Base-by-base conservation (phyloP, 2,797 vertebrate species). In the Syngnathus acus region DNA sequence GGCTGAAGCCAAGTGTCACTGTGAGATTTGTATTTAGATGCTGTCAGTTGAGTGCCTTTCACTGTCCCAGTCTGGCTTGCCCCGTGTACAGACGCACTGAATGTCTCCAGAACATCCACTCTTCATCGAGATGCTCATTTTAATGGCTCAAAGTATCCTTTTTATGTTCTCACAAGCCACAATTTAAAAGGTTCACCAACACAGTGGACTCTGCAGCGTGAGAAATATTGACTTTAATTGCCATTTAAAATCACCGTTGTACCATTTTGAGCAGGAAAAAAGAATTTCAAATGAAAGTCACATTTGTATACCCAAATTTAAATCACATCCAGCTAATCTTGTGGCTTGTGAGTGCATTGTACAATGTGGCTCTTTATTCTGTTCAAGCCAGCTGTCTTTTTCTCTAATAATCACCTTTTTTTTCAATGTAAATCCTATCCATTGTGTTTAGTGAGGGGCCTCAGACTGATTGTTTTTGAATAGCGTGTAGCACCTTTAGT, bases 31-130 rank as follows among this genome's bases (percentile, higher is more conserved):
- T 51, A 54, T 6, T 19, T 40, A 2, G 50, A 39, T 42, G 38
- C 58, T 84, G 75, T 84, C 69, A 39, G 55, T 84, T 64, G 76
- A 85, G 87, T 89, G 87, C 88, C 87, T 90, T 89, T 83, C 73
- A 75, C 84, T 84, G 83, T 83, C 70, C 73, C 80, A 75, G 77
- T 75, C 70, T 81, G 83, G 83, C 82, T 54, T 54, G 64, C 21
- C 26, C 6, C 16, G 17, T 23, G 19, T 38, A 10, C 3, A 23
- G n/a, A 45, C 21, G 7, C 60, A 43, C 40, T 16, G 60, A 62
- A 62, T 62, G 60, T 62, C 39, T 42, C 5, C 11, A 37, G 5
- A 43, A 45, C 13, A 23, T 62, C 9, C 9, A 39, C 39, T 23
- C n/a, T 43, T 23, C 7, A 62, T 26, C 2, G 1, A 45, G n/a